These are phyloP conservation scores for Agonopterix alstromeriana DNA, from an alignment of 2,888 invertebrate species.

Conservation along the genomic window DNA sequence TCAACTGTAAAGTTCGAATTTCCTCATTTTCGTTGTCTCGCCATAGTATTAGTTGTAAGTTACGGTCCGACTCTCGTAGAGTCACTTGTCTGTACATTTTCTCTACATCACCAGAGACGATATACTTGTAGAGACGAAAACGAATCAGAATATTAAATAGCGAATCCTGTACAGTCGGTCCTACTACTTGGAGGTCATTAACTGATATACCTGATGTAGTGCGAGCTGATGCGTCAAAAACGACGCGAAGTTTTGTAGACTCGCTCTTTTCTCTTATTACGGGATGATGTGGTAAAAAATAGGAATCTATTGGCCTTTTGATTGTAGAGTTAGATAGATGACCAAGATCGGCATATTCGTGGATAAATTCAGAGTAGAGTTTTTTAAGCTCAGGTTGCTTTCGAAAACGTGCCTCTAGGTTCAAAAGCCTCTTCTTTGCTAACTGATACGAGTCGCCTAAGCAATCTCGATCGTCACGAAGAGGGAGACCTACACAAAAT, in stretches of 20 bases:
- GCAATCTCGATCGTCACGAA: neutral
- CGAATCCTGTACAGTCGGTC: constrained; percentile 9
- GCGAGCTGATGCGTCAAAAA: no score
- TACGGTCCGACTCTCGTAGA: constrained; percentile 3
- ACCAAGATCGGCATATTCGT: neutral
- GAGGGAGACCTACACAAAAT: neutral
- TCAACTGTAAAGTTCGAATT: neutral
- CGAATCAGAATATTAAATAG: constrained; percentile 8
- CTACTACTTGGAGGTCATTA: constrained; percentile 9
- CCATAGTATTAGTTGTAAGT: constrained; percentile 12
- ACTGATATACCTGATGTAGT: constrained; percentile 4
- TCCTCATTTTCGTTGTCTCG: constrained; percentile 1
- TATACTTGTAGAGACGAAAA: constrained; percentile 11
- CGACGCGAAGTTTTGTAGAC: neutral
- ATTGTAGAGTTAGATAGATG: neutral
- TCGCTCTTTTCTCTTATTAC: neutral
- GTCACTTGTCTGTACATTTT: constrained; percentile 11
- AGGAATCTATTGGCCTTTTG: neutral
- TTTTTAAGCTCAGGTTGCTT: constrained; percentile 1
- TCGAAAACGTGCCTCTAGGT: constrained; percentile 4
- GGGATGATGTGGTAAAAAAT: neutral
- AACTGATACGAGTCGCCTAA: neutral
- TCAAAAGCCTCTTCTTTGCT: neutral
- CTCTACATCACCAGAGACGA: constrained; percentile 13
- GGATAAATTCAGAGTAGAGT: constrained; percentile 1